phyloP scores from a whole-genome alignment of 2,888 invertebrate genomes.

The Ischnura elegans region DNA sequence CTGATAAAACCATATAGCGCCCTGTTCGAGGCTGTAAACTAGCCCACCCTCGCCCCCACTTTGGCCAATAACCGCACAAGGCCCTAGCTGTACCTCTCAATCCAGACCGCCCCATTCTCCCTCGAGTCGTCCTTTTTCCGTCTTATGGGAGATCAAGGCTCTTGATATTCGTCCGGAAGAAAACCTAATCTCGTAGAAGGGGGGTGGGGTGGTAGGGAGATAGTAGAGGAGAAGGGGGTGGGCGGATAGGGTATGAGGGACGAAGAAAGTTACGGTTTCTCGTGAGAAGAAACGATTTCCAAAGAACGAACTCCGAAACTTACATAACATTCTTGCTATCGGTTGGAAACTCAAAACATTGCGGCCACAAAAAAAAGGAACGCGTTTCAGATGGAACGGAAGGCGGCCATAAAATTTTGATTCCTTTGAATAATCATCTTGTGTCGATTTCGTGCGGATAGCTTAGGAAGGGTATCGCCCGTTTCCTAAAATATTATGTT shows the following conservation, averaged over 20 bases:
- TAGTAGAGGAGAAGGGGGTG: background rate
- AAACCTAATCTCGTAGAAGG: background rate
- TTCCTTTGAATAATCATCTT: background rate
- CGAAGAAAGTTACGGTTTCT: background rate
- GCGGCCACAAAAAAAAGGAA: slow-evolving; percentile 13
- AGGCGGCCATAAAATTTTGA: slow-evolving; percentile 25
- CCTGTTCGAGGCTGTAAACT: background rate
- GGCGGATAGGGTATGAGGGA: background rate
- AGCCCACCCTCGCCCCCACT: background rate
- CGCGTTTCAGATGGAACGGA: slow-evolving; percentile 43
- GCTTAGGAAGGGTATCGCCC: background rate
- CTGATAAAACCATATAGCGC: slow-evolving; percentile 31
- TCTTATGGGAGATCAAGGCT: slow-evolving; percentile 21
- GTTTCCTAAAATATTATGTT: slow-evolving; percentile 35
- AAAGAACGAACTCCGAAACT: slow-evolving; percentile 35
- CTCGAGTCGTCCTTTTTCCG: background rate
- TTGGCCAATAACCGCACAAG: slow-evolving; percentile 49
- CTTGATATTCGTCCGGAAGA: slow-evolving; percentile 48
- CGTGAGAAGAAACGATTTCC: slow-evolving; percentile 59
- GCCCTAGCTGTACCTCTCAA: background rate
- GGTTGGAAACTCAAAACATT: slow-evolving; percentile 14
- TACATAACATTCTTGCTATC: slow-evolving; percentile 12
- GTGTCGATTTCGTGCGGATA: background rate
- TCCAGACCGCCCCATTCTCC: background rate
- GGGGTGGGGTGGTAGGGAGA: background rate